Evolutionary conservation across 2,113 vertebrate species (phyloP), one percentile per base, ranked within the genome.

Genomic region (Halichoerus grypus): DNA sequence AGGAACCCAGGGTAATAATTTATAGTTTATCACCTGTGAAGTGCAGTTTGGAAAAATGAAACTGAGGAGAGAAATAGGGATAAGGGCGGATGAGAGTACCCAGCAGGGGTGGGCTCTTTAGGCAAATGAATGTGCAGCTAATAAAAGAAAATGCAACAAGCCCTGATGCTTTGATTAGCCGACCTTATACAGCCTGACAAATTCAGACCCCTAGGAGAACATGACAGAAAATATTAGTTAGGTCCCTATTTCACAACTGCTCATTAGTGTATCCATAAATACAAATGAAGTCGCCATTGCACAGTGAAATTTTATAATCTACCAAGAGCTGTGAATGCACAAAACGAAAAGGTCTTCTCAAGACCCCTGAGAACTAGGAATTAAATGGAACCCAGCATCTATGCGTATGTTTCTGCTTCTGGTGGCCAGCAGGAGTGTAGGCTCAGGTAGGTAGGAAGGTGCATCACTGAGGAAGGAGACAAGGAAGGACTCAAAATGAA

Each of bases 91-190:
- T 92, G 92, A 97, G 92, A 31, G 91, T 88, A 61, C 98, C 97
- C 98, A 97, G 98, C 98, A 95, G 97, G 98, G 86, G 82, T 87
- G 95, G 94, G 85, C 85, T 97, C 97, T 96, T 98, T 97, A 98
- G 90, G 97, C 97, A 98, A 98, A 98, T 97, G 89, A 98, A 96
- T 97, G 95, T 95, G 95, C 96, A 88, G 97, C 86, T 98, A 98
- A 98, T 94, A 97, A 98, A 97, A 74, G 94, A 80, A 98, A 98
- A 97, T 83, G 91, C 96, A 97, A 95, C 95, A 93, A 95, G 96
- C 96, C 93, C 92, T 67, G 89, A 76, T 96, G 94, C 97, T 98
- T 97, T 98, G 97, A 99, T 98, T 98, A 98, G 97, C 97, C 26
- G 82, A 85, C 84, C 84, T 98, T 83, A 98, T 81, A 92, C 93